Conservation (phyloP, 1,140 invertebrate species). For the Drosophila subpulchrella region DNA sequence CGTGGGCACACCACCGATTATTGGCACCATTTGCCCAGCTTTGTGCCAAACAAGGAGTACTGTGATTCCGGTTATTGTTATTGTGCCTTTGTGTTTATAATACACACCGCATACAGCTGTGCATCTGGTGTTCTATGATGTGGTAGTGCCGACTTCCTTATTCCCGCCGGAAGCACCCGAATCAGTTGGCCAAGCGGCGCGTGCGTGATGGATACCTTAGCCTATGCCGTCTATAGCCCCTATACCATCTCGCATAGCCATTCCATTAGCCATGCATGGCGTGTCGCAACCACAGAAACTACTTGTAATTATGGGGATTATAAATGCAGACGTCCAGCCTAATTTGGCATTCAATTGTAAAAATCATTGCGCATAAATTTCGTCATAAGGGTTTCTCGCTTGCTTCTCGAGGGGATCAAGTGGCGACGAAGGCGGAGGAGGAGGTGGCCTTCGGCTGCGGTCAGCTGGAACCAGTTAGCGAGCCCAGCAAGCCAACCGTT, state of each 20-base stretch:
- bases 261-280: constrained; percentile 73
- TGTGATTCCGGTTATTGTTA: constrained; percentile 22
- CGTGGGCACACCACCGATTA: constrained; percentile 33
- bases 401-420: background rate
- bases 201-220: constrained; percentile 53
- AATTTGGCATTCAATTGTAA: constrained; percentile 78
- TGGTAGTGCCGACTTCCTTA: constrained; percentile 17
- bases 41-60: constrained; percentile 35
- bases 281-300: constrained; percentile 44
- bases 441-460: constrained; percentile 69
- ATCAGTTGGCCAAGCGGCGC: constrained; percentile 57
- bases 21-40: constrained; percentile 47
- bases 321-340: constrained; percentile 61
- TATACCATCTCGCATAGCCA: background rate
- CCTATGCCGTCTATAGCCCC: background rate
- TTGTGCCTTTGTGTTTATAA: constrained; percentile 11
- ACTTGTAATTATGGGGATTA: constrained; percentile 55
- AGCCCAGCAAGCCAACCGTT: constrained; percentile 10
- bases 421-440: background rate
- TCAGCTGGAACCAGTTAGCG: constrained; percentile 66
- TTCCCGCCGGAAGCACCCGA: constrained; percentile 53
- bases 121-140: constrained; percentile 21
- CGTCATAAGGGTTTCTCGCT: constrained; percentile 59
- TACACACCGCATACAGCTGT: constrained; percentile 28
- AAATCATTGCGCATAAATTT: constrained; percentile 72